Conservation (phyloP, 64 coral and sea anemone genomes). For the Cladopsammia gracilis region DNA sequence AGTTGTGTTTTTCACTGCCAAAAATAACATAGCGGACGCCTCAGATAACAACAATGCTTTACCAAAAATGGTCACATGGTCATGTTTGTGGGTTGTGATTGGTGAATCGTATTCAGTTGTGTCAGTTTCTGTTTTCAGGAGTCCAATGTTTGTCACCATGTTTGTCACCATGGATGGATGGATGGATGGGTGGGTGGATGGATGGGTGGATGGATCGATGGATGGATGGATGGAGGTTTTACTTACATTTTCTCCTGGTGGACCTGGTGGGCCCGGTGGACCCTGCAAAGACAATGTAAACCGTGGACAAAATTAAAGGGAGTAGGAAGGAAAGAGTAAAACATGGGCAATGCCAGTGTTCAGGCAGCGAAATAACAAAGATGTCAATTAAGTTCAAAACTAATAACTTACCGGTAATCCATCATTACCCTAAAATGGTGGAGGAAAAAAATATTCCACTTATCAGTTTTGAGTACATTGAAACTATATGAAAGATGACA, state of each 20-base stretch:
- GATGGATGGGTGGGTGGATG: too few relatives aligned
- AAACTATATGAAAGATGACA: neutral
- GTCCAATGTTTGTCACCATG: too few relatives aligned
- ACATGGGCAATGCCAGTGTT: neutral
- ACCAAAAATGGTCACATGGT: too few relatives aligned
- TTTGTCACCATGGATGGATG: too few relatives aligned
- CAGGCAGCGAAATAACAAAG: neutral
- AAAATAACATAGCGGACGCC: too few relatives aligned
- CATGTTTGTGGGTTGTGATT: too few relatives aligned
- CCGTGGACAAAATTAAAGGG: neutral
- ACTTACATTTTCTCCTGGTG: slow-evolving; percentile 32
- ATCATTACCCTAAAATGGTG: neutral
- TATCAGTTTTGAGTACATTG: neutral
- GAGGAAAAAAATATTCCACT: neutral
- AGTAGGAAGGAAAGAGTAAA: neutral
- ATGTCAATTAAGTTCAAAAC: neutral
- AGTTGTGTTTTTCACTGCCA: too few relatives aligned
- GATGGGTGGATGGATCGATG: neutral
- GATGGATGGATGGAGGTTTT: neutral
- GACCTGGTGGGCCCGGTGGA: slow-evolving; percentile 17
- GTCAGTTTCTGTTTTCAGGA: too few relatives aligned
- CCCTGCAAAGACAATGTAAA: neutral
- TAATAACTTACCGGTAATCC: slow-evolving; percentile 29
- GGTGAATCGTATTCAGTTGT: too few relatives aligned
- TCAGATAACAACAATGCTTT: too few relatives aligned